These are phyloP conservation scores for Aromia moschata DNA, from an alignment of 2,888 invertebrate species.

Conservation along the genomic window DNA sequence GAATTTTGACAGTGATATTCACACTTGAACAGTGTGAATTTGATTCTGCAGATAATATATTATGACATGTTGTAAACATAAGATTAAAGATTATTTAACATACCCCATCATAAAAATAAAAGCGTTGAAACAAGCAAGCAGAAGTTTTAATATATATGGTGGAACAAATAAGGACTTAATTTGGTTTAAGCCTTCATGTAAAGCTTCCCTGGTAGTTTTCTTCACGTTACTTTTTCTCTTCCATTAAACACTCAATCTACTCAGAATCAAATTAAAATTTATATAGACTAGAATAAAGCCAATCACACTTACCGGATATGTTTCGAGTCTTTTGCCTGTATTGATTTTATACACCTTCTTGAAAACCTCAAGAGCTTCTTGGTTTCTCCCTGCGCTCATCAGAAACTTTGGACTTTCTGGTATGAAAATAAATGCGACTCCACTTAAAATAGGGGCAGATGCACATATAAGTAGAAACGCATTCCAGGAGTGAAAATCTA, in stretches of 20 bases:
- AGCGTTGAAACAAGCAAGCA: slow-evolving; percentile 63
- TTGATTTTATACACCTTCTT: slow-evolving; percentile 72
- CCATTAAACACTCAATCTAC: slow-evolving; percentile 8
- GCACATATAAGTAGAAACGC: slow-evolving; percentile 8
- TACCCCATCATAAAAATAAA: slow-evolving; percentile 74
- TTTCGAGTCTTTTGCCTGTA: slow-evolving; percentile 68
- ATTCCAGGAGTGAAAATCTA: slow-evolving; percentile 12
- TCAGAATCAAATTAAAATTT: slow-evolving; percentile 10
- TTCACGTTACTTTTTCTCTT: slow-evolving; percentile 2
- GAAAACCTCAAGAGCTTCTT: slow-evolving; percentile 72
- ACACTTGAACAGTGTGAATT: too few species aligned
- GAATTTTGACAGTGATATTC: too few species aligned
- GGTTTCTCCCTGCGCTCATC: slow-evolving; percentile 72
- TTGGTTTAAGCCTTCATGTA: slow-evolving; percentile 4
- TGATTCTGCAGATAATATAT: too few species aligned
- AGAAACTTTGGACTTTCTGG: slow-evolving; percentile 83
- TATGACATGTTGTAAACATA: too few species aligned
- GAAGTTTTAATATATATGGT: slow-evolving; percentile 1
- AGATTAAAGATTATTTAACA: too few species aligned
- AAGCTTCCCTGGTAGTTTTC: slow-evolving; percentile 36
- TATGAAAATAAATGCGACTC: slow-evolving; percentile 67
- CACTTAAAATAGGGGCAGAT: slow-evolving; percentile 64
- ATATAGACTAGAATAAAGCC: background rate
- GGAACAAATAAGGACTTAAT: slow-evolving; percentile 12
- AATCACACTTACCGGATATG: slow-evolving; percentile 69